phyloP scores from a whole-genome alignment of 2,113 vertebrate species.

The Amia ocellicauda region DNA sequence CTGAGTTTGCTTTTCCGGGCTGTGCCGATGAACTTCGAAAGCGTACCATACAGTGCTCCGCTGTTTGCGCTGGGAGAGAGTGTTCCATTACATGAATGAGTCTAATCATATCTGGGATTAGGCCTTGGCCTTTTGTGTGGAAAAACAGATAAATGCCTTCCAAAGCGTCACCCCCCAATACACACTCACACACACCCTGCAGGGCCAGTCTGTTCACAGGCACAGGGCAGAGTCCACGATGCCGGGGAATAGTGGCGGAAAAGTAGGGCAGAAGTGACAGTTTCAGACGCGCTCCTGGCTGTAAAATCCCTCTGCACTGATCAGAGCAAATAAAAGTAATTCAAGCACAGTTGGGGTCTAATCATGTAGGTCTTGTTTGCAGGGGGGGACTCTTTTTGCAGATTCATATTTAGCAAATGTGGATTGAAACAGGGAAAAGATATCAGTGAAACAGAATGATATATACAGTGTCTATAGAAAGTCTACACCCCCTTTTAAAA shows the following conservation, averaged over 20 bases:
- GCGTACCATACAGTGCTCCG: slow-evolving; percentile 30
- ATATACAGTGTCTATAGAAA: too few species aligned
- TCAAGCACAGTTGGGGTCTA: too few species aligned
- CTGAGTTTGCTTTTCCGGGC: too few species aligned
- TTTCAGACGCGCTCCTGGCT: background rate
- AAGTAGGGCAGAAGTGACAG: background rate
- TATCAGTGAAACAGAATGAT: too few species aligned
- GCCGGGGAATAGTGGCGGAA: background rate
- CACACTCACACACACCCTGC: slow-evolving; percentile 8
- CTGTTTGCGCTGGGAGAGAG: slow-evolving; percentile 50
- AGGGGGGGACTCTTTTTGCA: too few species aligned
- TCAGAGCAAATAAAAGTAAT: too few species aligned
- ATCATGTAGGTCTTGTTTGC: too few species aligned
- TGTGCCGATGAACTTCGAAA: slow-evolving; percentile 35
- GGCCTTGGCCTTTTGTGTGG: slow-evolving; percentile 59
- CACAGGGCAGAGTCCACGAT: slow-evolving; percentile 30
- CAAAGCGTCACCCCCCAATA: slow-evolving; percentile 41
- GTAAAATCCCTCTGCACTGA: too few species aligned
- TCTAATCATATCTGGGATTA: slow-evolving; percentile 64
- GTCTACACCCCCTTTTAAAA: too few species aligned
- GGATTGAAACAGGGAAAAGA: too few species aligned
- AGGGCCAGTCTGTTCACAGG: slow-evolving; percentile 29
- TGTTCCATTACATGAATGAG: slow-evolving; percentile 53
- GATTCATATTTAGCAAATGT: too few species aligned
- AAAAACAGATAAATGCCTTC: slow-evolving; percentile 55